A percentile compares a stretch with the other conserved stretches of the same genome.
Conservation (phyloP, 2,113 vertebrate genomes). For the Tauraco erythrolophus region DNA sequence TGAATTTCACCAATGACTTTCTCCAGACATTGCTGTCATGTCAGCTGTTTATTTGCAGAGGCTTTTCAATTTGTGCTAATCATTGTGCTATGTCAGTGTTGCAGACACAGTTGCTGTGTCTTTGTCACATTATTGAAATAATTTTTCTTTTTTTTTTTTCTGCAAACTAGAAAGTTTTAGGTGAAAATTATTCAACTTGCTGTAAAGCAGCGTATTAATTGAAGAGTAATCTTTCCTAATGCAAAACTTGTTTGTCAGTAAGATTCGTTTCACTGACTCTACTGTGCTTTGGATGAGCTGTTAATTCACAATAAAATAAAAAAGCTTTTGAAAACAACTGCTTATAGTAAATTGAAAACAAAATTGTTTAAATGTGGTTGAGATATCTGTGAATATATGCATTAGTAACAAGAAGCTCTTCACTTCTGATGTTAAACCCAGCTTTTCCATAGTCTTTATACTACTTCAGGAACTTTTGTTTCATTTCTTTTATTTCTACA, state of each 20-base stretch:
- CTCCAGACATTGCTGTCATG: not conserved
- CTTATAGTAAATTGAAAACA: not conserved
- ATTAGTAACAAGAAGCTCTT: not conserved
- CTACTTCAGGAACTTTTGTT: not conserved
- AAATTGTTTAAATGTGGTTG: not conserved
- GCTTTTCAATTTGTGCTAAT: not conserved
- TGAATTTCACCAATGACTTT: not conserved
- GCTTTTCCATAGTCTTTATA: not conserved
- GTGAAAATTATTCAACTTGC: not conserved
- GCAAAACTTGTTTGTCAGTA: not conserved
- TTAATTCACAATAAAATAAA: not conserved
- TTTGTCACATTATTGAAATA: not conserved
- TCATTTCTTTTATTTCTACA: not conserved
- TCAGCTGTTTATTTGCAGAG: not conserved
- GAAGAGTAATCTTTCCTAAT: not conserved
- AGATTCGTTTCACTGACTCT: not conserved
- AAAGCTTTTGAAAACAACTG: not conserved
- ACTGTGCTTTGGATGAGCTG: not conserved
- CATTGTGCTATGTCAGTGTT: not conserved
- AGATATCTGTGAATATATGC: not conserved
- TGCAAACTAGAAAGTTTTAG: not conserved
- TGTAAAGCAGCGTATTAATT: not conserved
- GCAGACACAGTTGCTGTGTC: not conserved
- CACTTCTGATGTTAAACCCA: not conserved
- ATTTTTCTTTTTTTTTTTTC: not conserved